phyloP scores from a whole-genome alignment of 2,888 invertebrate genomes.

The Heliconius hortense region DNA sequence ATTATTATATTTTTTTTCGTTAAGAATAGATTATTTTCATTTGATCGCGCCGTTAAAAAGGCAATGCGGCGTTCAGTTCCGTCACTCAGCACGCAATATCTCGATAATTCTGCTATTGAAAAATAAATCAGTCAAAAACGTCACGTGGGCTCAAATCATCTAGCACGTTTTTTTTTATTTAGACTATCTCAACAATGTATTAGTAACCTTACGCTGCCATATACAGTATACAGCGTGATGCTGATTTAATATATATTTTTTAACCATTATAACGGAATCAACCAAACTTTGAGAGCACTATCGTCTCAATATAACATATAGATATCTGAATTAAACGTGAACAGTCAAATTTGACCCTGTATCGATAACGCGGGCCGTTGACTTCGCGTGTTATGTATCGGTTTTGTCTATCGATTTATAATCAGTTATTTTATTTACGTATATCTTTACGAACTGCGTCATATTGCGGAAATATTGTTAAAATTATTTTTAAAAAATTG shows the following conservation, averaged over 20 bases:
- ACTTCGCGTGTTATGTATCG: constrained; percentile 55
- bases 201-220: no score
- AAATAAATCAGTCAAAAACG: no score
- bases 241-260: neutral
- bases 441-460: constrained; percentile 44
- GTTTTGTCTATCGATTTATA: constrained; percentile 38
- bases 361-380: constrained; percentile 64
- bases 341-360: constrained; percentile 60
- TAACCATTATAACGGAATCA: neutral
- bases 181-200: no score
- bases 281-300: constrained; percentile 52
- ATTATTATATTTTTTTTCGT: neutral
- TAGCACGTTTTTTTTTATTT: no score
- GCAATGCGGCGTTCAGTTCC: neutral
- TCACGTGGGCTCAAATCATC: no score
- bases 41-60: no score
- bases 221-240: neutral
- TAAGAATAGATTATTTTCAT: neutral
- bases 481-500: neutral
- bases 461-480: constrained; percentile 30
- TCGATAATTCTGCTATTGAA: neutral
- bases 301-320: constrained; percentile 49
- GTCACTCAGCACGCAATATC: neutral
- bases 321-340: constrained; percentile 49
- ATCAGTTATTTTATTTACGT: constrained; percentile 44